Evolutionary conservation across 2,113 vertebrate species (phyloP), one percentile per base, ranked within the genome.

Genomic region (Zootoca vivipara): DNA sequence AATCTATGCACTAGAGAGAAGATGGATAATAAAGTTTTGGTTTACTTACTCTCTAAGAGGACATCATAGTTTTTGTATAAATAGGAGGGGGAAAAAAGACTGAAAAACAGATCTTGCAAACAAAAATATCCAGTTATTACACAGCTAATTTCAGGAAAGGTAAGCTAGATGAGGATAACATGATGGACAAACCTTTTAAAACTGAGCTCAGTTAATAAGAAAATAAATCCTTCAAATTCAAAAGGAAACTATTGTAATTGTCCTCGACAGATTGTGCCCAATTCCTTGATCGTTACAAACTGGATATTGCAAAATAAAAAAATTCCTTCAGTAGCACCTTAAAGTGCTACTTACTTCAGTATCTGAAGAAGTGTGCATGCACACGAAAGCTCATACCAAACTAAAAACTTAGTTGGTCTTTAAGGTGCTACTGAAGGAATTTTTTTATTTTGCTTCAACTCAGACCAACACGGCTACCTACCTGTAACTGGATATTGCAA

Each of bases 31-130:
- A 80, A 85, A 92, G 83, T 92, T 65, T 16, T 22, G 10, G 18
- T 83, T 95, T 97, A 97, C 97, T 97, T 97, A 97, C 96, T 97
- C 96, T 96, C 97, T 98, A 97, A 96, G 94, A 94, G 93, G 91
- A 89, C 96, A 95, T 96, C 96, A 96, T 96, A 96, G 96, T 95
- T 94, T 95, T 93, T 90, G 78, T 93, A 91, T 93, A 95, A 91
- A 93, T 92, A 94, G 92, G 94, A 64, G 2, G 38, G 42, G 89
- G 93, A 92, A 94, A 78, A 77, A 78, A 88, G 87, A 90, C 78
- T 20, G 56, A 84, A 56, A 42, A 73, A 64, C 40, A 67, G 84
- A 30, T 77, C 38, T 82, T 77, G 30, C 22, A 78, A 70, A 74
- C 2, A 75, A 75, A 15, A 7, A 52, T 10, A 58, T 15, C 72